These are phyloP conservation scores for Ctenoplectra terminalis DNA, from an alignment of 1,140 invertebrate species.

Conservation along the genomic window DNA sequence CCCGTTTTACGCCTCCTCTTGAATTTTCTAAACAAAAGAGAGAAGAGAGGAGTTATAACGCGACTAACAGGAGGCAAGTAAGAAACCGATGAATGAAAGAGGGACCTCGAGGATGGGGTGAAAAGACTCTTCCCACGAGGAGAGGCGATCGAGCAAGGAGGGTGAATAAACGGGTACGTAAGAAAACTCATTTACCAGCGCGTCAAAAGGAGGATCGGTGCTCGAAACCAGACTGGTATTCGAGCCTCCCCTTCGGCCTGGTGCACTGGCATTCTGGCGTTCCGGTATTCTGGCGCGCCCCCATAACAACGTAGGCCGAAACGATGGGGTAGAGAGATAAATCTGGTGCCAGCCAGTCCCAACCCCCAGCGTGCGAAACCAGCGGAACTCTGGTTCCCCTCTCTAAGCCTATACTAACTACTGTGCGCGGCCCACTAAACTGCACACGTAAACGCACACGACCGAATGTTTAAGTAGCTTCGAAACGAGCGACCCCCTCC, in stretches of 20 bases:
- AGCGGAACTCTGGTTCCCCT: constrained; percentile 21
- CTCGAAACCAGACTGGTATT: constrained; percentile 18
- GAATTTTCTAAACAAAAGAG: neutral
- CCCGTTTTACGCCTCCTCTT: neutral
- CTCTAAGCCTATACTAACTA: constrained; percentile 44
- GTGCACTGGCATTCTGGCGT: constrained; percentile 46
- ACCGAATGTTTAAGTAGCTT: constrained; percentile 30
- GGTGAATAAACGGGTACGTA: constrained; percentile 27
- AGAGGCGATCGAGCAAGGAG: neutral
- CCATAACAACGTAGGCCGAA: constrained; percentile 66
- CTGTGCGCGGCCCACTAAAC: constrained; percentile 42
- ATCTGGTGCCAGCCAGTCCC: constrained; percentile 71
- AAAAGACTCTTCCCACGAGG: neutral
- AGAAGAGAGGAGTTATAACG: neutral
- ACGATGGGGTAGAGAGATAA: constrained; percentile 74
- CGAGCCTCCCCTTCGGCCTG: constrained; percentile 7
- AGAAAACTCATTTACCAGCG: constrained; percentile 38
- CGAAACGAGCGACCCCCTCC: neutral
- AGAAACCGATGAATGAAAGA: constrained; percentile 3
- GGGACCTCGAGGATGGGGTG: neutral
- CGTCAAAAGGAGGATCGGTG: constrained; percentile 7
- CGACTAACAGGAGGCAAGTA: neutral
- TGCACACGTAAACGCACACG: constrained; percentile 42
- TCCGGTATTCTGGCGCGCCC: constrained; percentile 42
- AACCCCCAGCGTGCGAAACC: constrained; percentile 45